Conservation (phyloP, 2,888 invertebrate genomes). For the Euplexia lucipara region DNA sequence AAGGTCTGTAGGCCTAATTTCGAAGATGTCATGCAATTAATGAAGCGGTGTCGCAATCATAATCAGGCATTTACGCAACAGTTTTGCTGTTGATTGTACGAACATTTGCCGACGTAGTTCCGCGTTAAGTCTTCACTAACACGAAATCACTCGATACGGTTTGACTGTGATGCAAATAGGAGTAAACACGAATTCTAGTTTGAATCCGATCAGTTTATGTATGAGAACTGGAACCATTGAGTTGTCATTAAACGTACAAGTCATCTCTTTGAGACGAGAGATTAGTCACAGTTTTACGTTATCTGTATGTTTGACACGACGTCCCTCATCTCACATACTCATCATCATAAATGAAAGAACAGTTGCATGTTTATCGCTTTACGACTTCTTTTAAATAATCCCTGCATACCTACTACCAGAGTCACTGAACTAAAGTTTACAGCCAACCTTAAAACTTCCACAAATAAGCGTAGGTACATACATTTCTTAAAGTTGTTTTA, state of each 20-base stretch:
- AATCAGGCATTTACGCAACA: constrained; percentile 18
- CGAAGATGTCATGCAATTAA: constrained; percentile 50
- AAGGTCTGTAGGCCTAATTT: constrained; percentile 66
- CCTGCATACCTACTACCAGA: constrained; percentile 17
- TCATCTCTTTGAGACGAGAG: constrained; percentile 16
- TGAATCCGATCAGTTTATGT: constrained; percentile 41
- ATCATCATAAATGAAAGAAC: constrained; percentile 12
- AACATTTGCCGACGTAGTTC: constrained; percentile 7
- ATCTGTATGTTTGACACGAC: neutral
- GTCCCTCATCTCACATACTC: constrained; percentile 1
- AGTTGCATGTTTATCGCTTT: constrained; percentile 37
- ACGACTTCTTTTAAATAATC: constrained; percentile 28
- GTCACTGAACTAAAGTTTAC: constrained; percentile 51
- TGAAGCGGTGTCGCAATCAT: constrained; percentile 37
- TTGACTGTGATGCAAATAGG: constrained; percentile 45
- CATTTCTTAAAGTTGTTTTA: constrained; percentile 46
- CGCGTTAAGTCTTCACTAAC: neutral
- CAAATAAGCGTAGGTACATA: constrained; percentile 9
- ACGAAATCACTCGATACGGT: neutral
- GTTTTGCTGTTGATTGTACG: neutral
- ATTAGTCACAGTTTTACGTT: constrained; percentile 16
- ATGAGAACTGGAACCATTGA: constrained; percentile 3
- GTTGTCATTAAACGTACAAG: neutral
- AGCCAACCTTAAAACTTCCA: constrained; percentile 35
- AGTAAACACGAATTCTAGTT: constrained; percentile 25